These are phyloP conservation scores for Sebastes variabilis DNA, from an alignment of 2,797 vertebrate genomes.

Conservation along the genomic window DNA sequence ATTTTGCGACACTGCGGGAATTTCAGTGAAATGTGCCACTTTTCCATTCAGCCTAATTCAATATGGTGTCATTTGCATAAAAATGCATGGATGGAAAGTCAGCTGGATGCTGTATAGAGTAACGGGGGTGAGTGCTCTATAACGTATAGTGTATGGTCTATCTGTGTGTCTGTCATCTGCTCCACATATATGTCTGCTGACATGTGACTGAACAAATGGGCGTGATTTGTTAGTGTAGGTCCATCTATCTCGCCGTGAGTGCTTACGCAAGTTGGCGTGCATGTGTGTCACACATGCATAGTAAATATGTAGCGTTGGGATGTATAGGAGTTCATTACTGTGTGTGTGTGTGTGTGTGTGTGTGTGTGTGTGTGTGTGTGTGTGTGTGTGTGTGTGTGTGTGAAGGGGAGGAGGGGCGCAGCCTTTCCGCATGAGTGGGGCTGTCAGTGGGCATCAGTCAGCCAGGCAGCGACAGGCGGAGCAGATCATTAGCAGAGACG, in stretches of 20 bases:
- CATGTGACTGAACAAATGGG: slow-evolving; percentile 70
- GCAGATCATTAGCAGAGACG: slow-evolving; percentile 75
- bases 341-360: slow-evolving; percentile 16
- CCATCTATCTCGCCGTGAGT: slow-evolving; percentile 39
- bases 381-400: no score
- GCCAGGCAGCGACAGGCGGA: slow-evolving; percentile 70
- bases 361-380: slow-evolving; percentile 8
- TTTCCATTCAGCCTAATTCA: slow-evolving; percentile 47
- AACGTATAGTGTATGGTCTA: slow-evolving; percentile 16
- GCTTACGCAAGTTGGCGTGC: slow-evolving; percentile 50
- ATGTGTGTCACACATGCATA: slow-evolving; percentile 65
- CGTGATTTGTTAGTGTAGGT: slow-evolving; percentile 62
- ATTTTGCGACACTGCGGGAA: slow-evolving; percentile 15
- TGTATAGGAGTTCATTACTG: slow-evolving; percentile 57
- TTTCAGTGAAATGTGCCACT: slow-evolving; percentile 35
- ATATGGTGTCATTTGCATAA: slow-evolving; percentile 56
- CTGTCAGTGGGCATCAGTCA: slow-evolving; percentile 77
- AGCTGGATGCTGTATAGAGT: background rate
- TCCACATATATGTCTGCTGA: slow-evolving; percentile 48
- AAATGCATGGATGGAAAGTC: slow-evolving; percentile 50
- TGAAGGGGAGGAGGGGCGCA: slow-evolving; percentile 43
- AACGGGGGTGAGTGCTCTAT: background rate
- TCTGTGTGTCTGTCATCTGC: slow-evolving; percentile 51
- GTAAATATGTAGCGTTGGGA: slow-evolving; percentile 49
- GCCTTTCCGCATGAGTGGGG: slow-evolving; percentile 77